These are phyloP conservation scores for Helleia helle DNA, from an alignment of 2,888 invertebrate genomes.

Conservation along the genomic window DNA sequence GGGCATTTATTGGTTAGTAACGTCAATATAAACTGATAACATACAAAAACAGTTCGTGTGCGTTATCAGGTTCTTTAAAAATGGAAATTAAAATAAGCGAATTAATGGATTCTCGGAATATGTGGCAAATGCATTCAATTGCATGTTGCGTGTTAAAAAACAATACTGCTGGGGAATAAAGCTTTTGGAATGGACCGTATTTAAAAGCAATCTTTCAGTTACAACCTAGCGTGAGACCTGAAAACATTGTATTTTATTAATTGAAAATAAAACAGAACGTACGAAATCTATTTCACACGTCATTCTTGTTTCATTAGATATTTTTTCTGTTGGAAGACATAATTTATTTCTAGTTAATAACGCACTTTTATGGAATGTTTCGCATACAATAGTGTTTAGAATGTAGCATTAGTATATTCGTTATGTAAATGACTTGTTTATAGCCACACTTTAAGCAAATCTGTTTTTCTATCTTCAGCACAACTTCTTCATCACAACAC, in stretches of 20 bases:
- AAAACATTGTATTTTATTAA: conserved; percentile 15
- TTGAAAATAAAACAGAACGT: not conserved
- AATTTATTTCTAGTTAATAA: no score
- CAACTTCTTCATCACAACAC: conserved; percentile 78
- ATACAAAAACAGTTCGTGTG: not conserved
- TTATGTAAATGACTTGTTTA: no score
- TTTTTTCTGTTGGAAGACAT: no score
- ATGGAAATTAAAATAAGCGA: no score
- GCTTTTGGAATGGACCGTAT: conserved; percentile 1
- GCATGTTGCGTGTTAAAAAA: conserved; percentile 7
- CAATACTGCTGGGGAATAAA: not conserved
- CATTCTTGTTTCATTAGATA: no score
- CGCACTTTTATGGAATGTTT: no score
- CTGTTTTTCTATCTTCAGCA: conserved; percentile 56
- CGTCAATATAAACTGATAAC: not conserved
- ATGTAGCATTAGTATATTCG: no score
- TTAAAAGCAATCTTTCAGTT: conserved; percentile 12
- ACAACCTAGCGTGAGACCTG: conserved; percentile 4
- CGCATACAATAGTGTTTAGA: no score
- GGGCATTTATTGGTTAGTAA: no score
- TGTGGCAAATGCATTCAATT: conserved; percentile 6
- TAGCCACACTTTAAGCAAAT: not conserved
- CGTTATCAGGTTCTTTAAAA: not conserved
- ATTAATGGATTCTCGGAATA: conserved; percentile 1
- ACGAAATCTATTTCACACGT: no score